Evolutionary conservation across 2,113 vertebrate genomes (phyloP), one percentile per base, ranked within the genome.

Genomic region (Condylura cristata): DNA sequence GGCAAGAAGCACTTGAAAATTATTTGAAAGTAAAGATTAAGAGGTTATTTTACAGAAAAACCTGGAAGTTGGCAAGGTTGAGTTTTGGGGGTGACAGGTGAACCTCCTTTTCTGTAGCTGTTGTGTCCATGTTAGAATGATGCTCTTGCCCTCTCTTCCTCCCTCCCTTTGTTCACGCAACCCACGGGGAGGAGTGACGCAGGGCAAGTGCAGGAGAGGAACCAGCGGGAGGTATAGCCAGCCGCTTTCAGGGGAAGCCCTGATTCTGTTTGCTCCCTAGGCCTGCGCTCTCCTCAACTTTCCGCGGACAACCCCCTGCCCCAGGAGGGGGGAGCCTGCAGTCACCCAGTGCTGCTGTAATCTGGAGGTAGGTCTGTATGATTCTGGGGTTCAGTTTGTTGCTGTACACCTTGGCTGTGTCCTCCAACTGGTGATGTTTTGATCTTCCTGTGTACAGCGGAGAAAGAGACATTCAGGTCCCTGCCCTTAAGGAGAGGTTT

Each of bases 1-100:
- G 72, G 72, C 65, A 91, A 88, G 48, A 56, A 83, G 68, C 60
- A 66, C 39, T 90, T 44, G 65, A 44, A 84, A 85, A 51, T 80
- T 53, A 85, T 65, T 65, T 75, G 46, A 71, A 32, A 80, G n/a
- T 84, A 39, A 65, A 58, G 51, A 87, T 75, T 51, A 61, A 82
- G 90, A 76, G 18, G 63, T 26, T 48, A n/a, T 65, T 90, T 90
- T 34, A 74, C 4, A 87, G n/a, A 72, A 70, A 89, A 53, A 56
- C 66, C 53, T 78, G 26, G 39, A 88, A 89, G n/a, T 81, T 37
- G 37, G 4, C 53, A 70, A 20, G 18, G 34, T 41, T 26, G 18
- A 13, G 44, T 56, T 61, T 26, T 32, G 46, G 20, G 41, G 28
- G 56, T 61, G 51, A 24, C 34, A 56, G 30, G 80, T n/a, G 71